A percentile compares a stretch with the other conserved stretches of the same genome.
Conservation (phyloP, 2,113 vertebrate species). For the Chrysemys picta region DNA sequence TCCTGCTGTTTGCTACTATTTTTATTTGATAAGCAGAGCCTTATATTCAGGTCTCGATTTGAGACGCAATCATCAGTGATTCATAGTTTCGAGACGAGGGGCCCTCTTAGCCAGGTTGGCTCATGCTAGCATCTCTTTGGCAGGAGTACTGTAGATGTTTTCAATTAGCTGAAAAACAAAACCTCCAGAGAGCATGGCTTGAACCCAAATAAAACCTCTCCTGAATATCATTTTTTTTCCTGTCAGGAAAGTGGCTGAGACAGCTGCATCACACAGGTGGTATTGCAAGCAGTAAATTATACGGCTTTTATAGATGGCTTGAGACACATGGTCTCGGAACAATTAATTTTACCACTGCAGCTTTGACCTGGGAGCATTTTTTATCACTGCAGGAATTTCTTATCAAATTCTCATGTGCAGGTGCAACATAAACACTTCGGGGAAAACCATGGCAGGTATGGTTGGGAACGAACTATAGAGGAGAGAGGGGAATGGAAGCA, state of each 20-base stretch:
- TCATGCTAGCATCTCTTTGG: slow-evolving; percentile 4
- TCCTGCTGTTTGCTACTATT: slow-evolving; percentile 57
- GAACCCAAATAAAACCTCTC: slow-evolving; percentile 67
- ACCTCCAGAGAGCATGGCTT: slow-evolving; percentile 63
- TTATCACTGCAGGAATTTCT: slow-evolving; percentile 72
- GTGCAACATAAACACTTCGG: slow-evolving; percentile 55
- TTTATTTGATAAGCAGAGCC: slow-evolving; percentile 58
- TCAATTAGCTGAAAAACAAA: slow-evolving; percentile 69
- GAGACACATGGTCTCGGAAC: slow-evolving; percentile 71
- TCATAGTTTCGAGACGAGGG: slow-evolving; percentile 9
- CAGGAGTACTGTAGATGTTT: slow-evolving; percentile 62
- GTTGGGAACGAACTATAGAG: background rate
- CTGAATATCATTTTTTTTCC: slow-evolving; percentile 30
- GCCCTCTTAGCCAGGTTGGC: slow-evolving; percentile 9
- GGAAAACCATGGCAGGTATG: background rate
- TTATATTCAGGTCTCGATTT: slow-evolving; percentile 6
- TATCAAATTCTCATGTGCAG: slow-evolving; percentile 73
- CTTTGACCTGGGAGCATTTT: slow-evolving; percentile 71
- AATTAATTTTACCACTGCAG: slow-evolving; percentile 72
- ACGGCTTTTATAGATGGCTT: slow-evolving; percentile 64
- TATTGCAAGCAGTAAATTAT: slow-evolving; percentile 64
- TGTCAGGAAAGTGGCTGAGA: slow-evolving; percentile 50
- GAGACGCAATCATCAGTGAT: slow-evolving; percentile 24
- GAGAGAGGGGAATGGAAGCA: background rate
- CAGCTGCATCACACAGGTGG: slow-evolving; percentile 74